Evolutionary conservation across 2,113 vertebrate species (phyloP).

Genomic region (Mobula birostris): DNA sequence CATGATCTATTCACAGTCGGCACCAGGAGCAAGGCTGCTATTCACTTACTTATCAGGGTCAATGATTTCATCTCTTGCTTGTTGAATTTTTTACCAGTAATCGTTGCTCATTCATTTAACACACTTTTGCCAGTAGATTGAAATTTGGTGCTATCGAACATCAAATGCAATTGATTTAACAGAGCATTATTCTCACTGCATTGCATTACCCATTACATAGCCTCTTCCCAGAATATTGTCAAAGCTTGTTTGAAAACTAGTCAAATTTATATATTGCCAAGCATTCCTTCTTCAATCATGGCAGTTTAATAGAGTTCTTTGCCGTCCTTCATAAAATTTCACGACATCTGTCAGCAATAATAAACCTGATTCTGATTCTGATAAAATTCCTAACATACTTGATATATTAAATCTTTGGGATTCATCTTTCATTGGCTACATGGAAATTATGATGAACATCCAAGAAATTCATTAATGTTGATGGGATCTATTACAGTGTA

Average conservation of each 20-base stretch:
- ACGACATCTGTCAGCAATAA: too few relatives aligned
- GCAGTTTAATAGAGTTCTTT: not conserved
- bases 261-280: not conserved
- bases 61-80: not conserved
- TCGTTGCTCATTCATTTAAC: not conserved
- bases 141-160: not conserved
- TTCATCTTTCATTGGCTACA: not conserved
- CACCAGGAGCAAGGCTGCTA: not conserved
- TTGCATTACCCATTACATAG: too few relatives aligned
- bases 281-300: not conserved
- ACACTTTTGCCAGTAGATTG: not conserved
- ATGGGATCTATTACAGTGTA: not conserved
- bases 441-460: not conserved
- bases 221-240: not conserved
- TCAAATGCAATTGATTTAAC: not conserved
- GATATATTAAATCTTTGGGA: not conserved
- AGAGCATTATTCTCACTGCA: not conserved
- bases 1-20: not conserved
- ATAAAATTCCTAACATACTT: not conserved
- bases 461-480: constrained; percentile 7
- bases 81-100: not conserved
- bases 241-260: not conserved
- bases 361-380: too few relatives aligned
- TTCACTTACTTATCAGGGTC: not conserved
- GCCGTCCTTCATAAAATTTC: not conserved